Percentiles rank a stretch among this genome's conserved stretches.
phyloP scores from a whole-genome alignment of 2,797 vertebrate genomes.

The Chaetophractus vellerosus region DNA sequence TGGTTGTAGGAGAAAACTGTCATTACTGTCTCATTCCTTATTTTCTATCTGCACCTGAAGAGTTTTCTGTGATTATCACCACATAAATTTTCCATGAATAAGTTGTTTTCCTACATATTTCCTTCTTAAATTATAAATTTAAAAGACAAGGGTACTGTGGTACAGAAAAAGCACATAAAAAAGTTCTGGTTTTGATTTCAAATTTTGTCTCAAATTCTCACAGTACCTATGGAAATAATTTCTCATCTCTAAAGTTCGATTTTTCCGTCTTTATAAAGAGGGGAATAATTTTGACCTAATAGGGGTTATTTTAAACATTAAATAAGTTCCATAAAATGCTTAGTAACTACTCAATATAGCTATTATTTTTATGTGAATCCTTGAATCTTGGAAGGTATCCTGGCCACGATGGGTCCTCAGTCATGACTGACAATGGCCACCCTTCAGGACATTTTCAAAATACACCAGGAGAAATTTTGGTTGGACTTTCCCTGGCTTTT shows the following conservation, averaged over 20 bases:
- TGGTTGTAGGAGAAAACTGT: background rate
- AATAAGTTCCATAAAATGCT: background rate
- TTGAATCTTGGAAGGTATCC: background rate
- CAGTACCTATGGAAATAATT: slow-evolving; percentile 5
- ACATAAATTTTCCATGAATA: background rate
- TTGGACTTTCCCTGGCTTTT: background rate
- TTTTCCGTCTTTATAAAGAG: background rate
- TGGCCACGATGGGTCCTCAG: background rate
- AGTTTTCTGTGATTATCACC: background rate
- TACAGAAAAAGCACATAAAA: background rate
- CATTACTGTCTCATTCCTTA: background rate
- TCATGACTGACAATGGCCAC: background rate
- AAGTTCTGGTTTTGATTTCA: slow-evolving; percentile 15
- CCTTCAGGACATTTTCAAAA: slow-evolving; percentile 36
- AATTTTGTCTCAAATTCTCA: background rate
- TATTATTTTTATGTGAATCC: background rate
- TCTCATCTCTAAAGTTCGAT: background rate
- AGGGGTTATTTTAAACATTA: slow-evolving; percentile 14
- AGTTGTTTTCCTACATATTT: slow-evolving; percentile 23
- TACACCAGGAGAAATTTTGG: background rate
- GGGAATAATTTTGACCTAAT: background rate
- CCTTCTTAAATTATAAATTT: slow-evolving; percentile 21
- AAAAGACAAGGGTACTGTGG: background rate
- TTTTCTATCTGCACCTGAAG: background rate
- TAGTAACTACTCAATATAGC: background rate